A percentile compares a stretch with the other conserved stretches of the same genome.
Evolutionary conservation across 2,113 vertebrate species (phyloP).

Genomic region (Pantherophis guttatus): DNA sequence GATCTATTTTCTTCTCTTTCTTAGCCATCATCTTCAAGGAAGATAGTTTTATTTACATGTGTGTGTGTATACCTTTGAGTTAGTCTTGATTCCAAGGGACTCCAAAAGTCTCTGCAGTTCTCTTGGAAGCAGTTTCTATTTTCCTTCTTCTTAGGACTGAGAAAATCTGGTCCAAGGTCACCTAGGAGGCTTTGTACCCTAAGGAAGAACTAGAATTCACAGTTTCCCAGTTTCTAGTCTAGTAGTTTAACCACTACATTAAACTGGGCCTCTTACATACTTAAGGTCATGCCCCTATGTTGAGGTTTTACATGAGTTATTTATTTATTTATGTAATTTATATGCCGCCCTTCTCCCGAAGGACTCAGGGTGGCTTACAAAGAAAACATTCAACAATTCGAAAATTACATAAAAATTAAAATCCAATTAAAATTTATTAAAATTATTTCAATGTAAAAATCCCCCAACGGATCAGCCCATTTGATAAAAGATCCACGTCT

Average conservation of each 20-base stretch:
- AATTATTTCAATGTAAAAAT: too few relatives aligned
- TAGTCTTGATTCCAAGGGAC: neutral
- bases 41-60: neutral
- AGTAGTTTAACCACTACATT: neutral
- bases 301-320: neutral
- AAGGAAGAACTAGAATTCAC: neutral
- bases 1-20: neutral
- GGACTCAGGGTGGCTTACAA: too few relatives aligned
- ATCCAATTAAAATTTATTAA: too few relatives aligned
- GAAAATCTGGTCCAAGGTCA: neutral
- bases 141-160: neutral
- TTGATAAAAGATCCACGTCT: too few relatives aligned
- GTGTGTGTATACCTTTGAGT: neutral
- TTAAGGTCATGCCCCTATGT: neutral
- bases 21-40: neutral
- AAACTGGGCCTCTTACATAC: neutral
- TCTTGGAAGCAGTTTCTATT: neutral
- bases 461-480: too few relatives aligned
- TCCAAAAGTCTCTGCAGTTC: neutral
- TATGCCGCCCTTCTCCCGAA: too few relatives aligned
- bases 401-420: too few relatives aligned
- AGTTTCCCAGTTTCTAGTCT: neutral
- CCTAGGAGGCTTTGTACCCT: neutral
- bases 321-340: too few relatives aligned
- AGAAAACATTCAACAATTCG: too few relatives aligned